Evolutionary conservation across 2,888 invertebrate species (phyloP).

Genomic region (Neria commutata): DNA sequence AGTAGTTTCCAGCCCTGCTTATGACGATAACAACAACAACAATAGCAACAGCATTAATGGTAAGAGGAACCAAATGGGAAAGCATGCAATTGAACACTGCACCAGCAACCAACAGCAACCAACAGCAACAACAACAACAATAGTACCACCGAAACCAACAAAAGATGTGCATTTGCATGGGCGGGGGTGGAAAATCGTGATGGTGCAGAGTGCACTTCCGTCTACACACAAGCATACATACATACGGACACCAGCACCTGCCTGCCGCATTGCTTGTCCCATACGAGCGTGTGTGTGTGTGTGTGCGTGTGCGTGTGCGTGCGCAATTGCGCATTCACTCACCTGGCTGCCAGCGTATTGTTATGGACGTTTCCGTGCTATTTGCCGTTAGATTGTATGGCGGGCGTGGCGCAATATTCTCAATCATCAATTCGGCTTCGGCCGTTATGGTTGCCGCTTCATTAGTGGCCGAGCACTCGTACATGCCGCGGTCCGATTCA

Average conservation of each 20-base stretch:
- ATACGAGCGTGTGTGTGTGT: too few relatives aligned
- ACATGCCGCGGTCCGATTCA: conserved; percentile 86
- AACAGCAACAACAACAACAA: conserved; percentile 4
- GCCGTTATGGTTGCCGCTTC: conserved; percentile 84
- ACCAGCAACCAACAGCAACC: background rate
- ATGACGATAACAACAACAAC: too few relatives aligned
- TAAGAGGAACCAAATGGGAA: too few relatives aligned
- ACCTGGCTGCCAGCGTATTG: conserved; percentile 81
- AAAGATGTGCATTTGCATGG: too few relatives aligned
- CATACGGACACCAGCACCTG: background rate
- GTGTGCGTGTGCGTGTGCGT: background rate
- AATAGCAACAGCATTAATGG: too few relatives aligned
- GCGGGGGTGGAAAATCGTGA: too few relatives aligned
- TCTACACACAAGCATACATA: background rate
- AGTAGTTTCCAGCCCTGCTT: too few relatives aligned
- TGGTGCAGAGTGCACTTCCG: too few relatives aligned
- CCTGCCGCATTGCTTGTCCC: too few relatives aligned
- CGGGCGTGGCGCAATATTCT: conserved; percentile 88
- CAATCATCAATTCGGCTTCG: conserved; percentile 80
- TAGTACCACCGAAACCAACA: conserved; percentile 1
- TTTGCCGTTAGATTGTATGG: conserved; percentile 85
- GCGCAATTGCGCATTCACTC: conserved; percentile 26
- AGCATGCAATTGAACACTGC: too few relatives aligned
- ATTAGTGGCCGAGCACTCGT: conserved; percentile 83
- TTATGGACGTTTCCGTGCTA: conserved; percentile 73